A percentile compares a stretch with the other conserved stretches of the same genome.
phyloP scores from a whole-genome alignment of 2,888 invertebrate species.

The Agonopterix arenella region DNA sequence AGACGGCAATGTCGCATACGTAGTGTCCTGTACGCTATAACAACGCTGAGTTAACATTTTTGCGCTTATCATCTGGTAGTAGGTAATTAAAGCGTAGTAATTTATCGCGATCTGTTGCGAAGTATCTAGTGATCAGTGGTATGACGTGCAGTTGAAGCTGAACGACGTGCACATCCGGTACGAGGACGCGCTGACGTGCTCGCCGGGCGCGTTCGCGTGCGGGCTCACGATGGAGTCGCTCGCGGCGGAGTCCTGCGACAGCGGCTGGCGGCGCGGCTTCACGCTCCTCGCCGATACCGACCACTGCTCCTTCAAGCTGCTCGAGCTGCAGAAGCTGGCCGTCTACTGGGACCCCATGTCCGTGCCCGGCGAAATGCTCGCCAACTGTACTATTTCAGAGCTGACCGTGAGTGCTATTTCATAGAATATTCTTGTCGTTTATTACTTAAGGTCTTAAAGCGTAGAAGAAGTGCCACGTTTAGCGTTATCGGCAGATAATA shows the following conservation, averaged over 20 bases:
- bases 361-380: constrained; percentile 77
- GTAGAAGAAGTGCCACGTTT: no score
- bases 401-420: constrained; percentile 75
- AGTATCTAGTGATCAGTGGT: no score
- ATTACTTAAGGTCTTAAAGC: no score
- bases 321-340: constrained; percentile 92
- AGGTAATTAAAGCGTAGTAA: no score
- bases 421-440: no score
- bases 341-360: constrained; percentile 92
- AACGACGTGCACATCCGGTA: constrained; percentile 97
- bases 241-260: constrained; percentile 95
- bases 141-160: constrained; percentile 84
- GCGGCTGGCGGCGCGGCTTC: constrained; percentile 87
- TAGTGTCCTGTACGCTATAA: no score
- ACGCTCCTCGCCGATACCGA: constrained; percentile 78
- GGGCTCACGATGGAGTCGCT: constrained; percentile 92
- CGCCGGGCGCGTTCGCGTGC: constrained; percentile 85
- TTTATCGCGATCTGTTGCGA: no score
- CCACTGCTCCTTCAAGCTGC: constrained; percentile 88
- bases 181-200: constrained; percentile 89
- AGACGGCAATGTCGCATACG: no score
- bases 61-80: no score
- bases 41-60: no score
- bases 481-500: no score
- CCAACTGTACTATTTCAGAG: constrained; percentile 81